These are phyloP conservation scores for Dicaeum eximium DNA, from an alignment of 2,113 vertebrate species.

Conservation along the genomic window DNA sequence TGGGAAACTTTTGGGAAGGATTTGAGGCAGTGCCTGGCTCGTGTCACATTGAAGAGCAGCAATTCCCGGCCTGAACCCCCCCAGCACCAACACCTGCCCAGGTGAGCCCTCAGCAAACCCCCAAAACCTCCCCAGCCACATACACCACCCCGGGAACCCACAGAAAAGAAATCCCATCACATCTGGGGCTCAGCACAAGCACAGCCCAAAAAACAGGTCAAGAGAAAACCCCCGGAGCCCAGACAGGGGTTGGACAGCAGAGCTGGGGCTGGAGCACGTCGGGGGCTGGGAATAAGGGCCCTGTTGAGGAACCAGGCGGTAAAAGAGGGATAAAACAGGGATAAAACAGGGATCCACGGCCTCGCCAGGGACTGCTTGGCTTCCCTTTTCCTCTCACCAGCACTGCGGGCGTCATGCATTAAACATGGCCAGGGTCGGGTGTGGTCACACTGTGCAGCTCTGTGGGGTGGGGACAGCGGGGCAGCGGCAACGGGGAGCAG, in stretches of 20 bases:
- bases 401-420: fast-evolving
- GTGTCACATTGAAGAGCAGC: neutral
- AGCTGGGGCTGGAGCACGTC: neutral
- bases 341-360: neutral
- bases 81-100: neutral
- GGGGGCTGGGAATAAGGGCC: neutral
- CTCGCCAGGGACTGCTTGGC: no score
- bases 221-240: neutral
- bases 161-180: neutral
- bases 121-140: neutral
- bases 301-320: no score
- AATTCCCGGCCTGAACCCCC: neutral
- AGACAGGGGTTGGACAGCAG: no score
- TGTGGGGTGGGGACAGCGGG: neutral
- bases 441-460: neutral
- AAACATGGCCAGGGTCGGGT: fast-evolving
- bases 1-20: neutral
- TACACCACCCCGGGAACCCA: neutral
- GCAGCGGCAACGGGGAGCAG: neutral
- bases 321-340: neutral
- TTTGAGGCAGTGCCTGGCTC: neutral
- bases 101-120: neutral
- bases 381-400: neutral
- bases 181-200: neutral
- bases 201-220: neutral